Percentiles rank a stretch among this genome's conserved stretches.
Evolutionary conservation across 2,113 vertebrate genomes (phyloP).

Genomic region (Gambusia affinis): DNA sequence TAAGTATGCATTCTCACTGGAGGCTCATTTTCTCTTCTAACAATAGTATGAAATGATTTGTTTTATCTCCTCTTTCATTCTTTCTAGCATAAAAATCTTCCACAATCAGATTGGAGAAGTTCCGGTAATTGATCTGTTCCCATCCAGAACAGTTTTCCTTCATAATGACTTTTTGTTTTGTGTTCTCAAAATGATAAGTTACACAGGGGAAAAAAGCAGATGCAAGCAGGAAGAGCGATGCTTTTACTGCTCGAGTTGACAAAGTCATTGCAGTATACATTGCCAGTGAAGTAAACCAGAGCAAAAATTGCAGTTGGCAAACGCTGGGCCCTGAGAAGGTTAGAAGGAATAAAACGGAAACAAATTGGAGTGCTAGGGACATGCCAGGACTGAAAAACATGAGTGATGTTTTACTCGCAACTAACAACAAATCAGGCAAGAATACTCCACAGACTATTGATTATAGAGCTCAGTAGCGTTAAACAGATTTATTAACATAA

Average conservation of each 20-base stretch:
- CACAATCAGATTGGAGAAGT: neutral
- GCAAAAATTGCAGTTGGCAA: slow-evolving; percentile 10
- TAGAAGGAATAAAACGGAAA: neutral
- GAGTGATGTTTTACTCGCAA: neutral
- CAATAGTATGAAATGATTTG: slow-evolving; percentile 39
- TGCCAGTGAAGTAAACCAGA: slow-evolving; percentile 1
- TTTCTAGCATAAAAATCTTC: slow-evolving; percentile 14
- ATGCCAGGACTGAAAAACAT: slow-evolving; percentile 2
- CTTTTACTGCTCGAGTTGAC: neutral
- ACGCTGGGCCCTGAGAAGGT: neutral
- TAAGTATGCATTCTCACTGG: slow-evolving; percentile 37
- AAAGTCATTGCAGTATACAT: neutral
- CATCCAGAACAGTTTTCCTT: slow-evolving; percentile 5
- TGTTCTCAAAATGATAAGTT: slow-evolving; percentile 3
- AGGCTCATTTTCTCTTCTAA: slow-evolving; percentile 21
- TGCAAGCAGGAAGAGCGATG: neutral
- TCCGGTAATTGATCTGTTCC: neutral
- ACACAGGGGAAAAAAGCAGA: neutral
- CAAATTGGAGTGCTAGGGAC: neutral
- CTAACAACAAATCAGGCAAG: neutral
- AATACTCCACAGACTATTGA: slow-evolving; percentile 3
- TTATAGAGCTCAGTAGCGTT: neutral
- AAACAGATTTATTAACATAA: slow-evolving; percentile 10
- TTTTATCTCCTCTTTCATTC: slow-evolving; percentile 23
- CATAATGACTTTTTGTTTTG: slow-evolving; percentile 1